phyloP scores from a whole-genome alignment of 2,797 vertebrate species.

The Gymnothorax reevesii region DNA sequence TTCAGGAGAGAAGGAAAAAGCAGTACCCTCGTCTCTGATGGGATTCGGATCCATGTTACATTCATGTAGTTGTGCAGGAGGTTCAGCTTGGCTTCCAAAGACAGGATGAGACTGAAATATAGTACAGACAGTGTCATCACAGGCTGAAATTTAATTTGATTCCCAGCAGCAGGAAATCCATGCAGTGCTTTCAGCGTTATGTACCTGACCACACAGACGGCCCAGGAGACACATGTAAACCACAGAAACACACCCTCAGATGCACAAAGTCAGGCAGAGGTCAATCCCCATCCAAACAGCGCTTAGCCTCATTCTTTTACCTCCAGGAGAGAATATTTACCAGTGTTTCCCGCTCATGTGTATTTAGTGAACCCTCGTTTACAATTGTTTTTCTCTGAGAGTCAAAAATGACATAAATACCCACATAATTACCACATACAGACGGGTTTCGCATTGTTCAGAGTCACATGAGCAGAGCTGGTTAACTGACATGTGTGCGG shows the following conservation, averaged over 20 bases:
- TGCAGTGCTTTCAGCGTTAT: neutral
- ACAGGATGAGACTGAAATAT: conserved; percentile 88
- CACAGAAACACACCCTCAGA: neutral
- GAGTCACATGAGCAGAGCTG: neutral
- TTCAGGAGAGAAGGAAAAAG: neutral
- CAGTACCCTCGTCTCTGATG: conserved; percentile 94
- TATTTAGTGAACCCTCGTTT: neutral
- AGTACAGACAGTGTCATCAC: conserved; percentile 24
- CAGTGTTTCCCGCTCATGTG: neutral
- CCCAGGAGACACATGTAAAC: neutral
- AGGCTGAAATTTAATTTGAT: neutral
- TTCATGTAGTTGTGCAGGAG: conserved; percentile 99
- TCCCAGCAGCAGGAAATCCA: neutral
- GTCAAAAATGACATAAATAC: neutral
- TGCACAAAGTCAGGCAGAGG: neutral
- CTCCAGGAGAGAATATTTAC: no score
- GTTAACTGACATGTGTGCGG: neutral
- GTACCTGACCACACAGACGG: neutral
- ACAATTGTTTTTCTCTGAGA: neutral
- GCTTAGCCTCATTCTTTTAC: neutral
- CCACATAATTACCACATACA: neutral
- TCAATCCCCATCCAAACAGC: neutral
- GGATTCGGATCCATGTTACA: conserved; percentile 99
- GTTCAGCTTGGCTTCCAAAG: conserved; percentile 96
- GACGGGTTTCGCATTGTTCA: conserved; percentile 1